These are phyloP conservation scores for Caenorhabditis brenneri DNA, from an alignment of 1,140 invertebrate species.

Conservation along the genomic window DNA sequence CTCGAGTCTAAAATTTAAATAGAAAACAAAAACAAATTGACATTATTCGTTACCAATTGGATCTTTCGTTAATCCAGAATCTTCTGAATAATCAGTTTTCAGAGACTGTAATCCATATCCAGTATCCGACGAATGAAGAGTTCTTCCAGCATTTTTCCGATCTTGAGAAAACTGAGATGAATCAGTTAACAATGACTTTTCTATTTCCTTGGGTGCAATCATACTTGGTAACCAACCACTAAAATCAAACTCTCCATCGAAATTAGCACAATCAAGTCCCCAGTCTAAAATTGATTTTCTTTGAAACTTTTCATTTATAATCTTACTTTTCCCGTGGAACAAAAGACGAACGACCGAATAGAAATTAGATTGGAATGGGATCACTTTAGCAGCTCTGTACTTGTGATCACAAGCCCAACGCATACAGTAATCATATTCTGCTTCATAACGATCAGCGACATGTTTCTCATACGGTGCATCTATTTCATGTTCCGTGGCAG, in stretches of 20 bases:
- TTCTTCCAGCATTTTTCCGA: neutral
- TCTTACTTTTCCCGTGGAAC: neutral
- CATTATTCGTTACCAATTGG: neutral
- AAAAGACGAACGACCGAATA: neutral
- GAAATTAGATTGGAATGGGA: slow-evolving; percentile 16
- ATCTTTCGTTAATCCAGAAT: neutral
- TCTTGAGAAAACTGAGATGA: neutral
- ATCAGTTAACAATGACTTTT: neutral
- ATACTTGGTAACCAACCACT: slow-evolving; percentile 21
- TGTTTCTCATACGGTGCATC: slow-evolving; percentile 16
- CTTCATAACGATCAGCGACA: slow-evolving; percentile 20
- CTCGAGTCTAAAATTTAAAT: neutral
- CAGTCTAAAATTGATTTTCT: neutral
- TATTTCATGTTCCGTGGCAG: slow-evolving; percentile 1
- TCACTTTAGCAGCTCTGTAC: neutral
- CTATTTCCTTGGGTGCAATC: no score
- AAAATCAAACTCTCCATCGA: neutral
- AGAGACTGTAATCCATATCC: slow-evolving; percentile 6
- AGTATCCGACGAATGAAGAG: neutral
- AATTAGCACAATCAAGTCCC: neutral
- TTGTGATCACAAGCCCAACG: slow-evolving; percentile 11
- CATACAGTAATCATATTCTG: slow-evolving; percentile 28
- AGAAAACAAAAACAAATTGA: neutral
- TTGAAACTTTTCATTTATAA: no score
- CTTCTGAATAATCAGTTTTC: neutral